Evolutionary conservation across 1,140 invertebrate species (phyloP).

Genomic region (Hycleus phaleratus): DNA sequence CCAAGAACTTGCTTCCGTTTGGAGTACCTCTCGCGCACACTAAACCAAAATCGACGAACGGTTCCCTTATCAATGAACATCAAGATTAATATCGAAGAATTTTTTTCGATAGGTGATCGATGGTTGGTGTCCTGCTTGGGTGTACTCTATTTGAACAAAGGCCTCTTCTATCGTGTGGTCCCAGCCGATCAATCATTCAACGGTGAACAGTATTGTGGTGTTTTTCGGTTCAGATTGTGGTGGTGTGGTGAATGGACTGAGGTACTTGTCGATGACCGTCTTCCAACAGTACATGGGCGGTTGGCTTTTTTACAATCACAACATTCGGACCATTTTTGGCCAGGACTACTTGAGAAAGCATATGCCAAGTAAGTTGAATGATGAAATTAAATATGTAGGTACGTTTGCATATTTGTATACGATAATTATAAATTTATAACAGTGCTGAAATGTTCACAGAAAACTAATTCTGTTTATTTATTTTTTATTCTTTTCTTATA

Average conservation of each 20-base stretch:
- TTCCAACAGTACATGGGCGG: conserved; percentile 87
- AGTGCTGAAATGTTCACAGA: not conserved
- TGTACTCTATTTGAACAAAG: conserved; percentile 75
- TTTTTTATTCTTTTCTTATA: not conserved
- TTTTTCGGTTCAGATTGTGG: conserved; percentile 92
- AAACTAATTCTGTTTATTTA: not conserved
- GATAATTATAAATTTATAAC: not conserved
- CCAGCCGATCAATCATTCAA: conserved; percentile 87
- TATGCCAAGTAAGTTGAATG: conserved; percentile 83
- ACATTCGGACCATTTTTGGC: conserved; percentile 88
- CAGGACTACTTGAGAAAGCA: conserved; percentile 92
- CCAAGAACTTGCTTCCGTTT: too few relatives aligned
- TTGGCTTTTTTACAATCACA: conserved; percentile 88
- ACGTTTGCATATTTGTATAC: not conserved
- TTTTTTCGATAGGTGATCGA: conserved; percentile 63
- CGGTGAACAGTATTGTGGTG: conserved; percentile 60
- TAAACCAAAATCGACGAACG: too few relatives aligned
- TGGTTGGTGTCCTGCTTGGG: conserved; percentile 88
- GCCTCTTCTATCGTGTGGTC: conserved; percentile 90
- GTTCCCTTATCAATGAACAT: too few relatives aligned
- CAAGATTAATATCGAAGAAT: too few relatives aligned
- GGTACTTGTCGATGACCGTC: conserved; percentile 89
- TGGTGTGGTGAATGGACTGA: conserved; percentile 96
- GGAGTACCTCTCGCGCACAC: too few relatives aligned
- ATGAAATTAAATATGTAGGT: not conserved